A percentile compares a stretch with the other conserved stretches of the same genome.
Evolutionary conservation across 2,888 invertebrate genomes (phyloP).

Genomic region (Hyposoter dolosus): DNA sequence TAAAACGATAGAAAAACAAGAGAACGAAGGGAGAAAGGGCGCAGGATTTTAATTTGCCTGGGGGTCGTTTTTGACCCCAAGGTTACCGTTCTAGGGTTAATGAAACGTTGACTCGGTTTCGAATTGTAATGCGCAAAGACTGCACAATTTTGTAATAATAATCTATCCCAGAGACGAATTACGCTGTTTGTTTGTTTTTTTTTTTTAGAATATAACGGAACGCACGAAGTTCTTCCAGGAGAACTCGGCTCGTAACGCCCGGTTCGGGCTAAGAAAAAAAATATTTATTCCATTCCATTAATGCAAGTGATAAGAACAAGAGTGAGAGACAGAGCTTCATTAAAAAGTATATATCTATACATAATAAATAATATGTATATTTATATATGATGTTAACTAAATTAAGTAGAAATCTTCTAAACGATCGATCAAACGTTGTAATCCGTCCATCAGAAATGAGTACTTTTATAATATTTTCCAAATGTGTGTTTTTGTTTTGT

Average conservation of each 20-base stretch:
- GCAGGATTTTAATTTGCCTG: too few species aligned
- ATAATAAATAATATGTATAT: not conserved
- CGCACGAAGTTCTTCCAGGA: constrained; percentile 54
- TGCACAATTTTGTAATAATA: not conserved
- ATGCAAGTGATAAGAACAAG: constrained; percentile 17
- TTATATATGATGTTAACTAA: constrained; percentile 9
- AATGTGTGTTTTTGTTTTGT: constrained; percentile 31
- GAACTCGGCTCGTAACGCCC: constrained; percentile 62
- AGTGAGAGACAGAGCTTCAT: constrained; percentile 19
- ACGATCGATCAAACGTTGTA: constrained; percentile 52
- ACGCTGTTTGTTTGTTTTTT: constrained; percentile 51
- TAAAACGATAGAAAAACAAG: too few species aligned
- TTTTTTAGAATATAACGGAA: constrained; percentile 70
- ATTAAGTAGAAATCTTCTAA: constrained; percentile 56
- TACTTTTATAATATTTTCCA: constrained; percentile 32
- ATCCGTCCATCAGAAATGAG: constrained; percentile 62
- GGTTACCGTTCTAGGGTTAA: too few species aligned
- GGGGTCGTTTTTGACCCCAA: too few species aligned
- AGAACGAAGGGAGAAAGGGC: too few species aligned
- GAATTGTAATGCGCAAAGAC: not conserved
- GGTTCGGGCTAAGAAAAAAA: constrained; percentile 59
- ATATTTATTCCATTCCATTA: constrained; percentile 50
- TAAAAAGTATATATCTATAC: constrained; percentile 23
- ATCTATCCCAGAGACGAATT: constrained; percentile 43
- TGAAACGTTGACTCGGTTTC: not conserved